Base-by-base conservation (phyloP, 2,113 vertebrate genomes). In the Burhinus bistriatus region DNA sequence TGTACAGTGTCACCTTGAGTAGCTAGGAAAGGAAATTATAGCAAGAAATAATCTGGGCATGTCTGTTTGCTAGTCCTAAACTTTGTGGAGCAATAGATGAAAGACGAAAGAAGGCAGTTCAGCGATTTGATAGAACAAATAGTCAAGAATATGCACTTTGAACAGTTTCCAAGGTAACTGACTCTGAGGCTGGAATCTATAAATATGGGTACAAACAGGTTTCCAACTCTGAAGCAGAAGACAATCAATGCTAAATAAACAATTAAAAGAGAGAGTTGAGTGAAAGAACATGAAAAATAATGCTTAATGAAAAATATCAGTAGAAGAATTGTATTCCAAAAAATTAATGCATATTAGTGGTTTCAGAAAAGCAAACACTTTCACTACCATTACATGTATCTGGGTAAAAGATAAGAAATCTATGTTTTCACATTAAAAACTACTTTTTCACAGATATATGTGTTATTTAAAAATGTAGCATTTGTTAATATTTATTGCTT, bases 111-210 rank as follows among this genome's bases (percentile, higher is more conserved):
- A 78, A 88, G 27, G 54, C 23, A 92, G 30, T 76, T 95, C 84
- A 93, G 77, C 55, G 34, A 96, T 92, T 85, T 87, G 49, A 94
- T 54, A 68, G 89, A 96, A 87, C 66, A 95, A 96, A 95, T 47
- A 96, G 45, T 66, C 87, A 92, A 96, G 76, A 97, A 91, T 44
- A 95, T 80, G 34, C 23, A 83, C 30, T 97, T 97, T 83, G 96
- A 95, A 95, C 49, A 95, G 96, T 97, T 97, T 97, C 96, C 96
- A 98, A 97, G 95, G 95, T 95, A 97, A 98, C 90, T 91, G 78
- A 5, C n/a, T 96, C 52, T 87, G n/a, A 84, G 85, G 5, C 55
- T 94, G 47, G 45, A 97, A 97, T 94, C 45, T 96, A 89, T 95
- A 96, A 98, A 95, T 79, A 87, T 4, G 34, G 52, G 18, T 59